Percentiles rank a stretch among this genome's conserved stretches.
Evolutionary conservation across 2,113 vertebrate genomes (phyloP).

Genomic region (Geococcyx californianus): DNA sequence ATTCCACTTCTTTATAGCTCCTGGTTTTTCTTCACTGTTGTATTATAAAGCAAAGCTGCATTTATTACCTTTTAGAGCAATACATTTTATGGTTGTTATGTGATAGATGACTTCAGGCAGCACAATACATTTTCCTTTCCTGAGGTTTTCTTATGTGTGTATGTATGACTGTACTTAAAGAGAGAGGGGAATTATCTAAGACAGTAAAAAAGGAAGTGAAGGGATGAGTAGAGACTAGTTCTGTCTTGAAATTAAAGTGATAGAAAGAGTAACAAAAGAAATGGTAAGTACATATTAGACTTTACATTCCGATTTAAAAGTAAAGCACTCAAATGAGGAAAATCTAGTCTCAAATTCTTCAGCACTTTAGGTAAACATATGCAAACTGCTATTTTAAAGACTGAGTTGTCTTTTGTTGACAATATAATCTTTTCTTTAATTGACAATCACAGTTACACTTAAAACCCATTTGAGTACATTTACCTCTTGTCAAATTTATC

Average conservation of each 20-base stretch:
- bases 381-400: constrained; percentile 34
- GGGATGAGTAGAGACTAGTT: neutral
- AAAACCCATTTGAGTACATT: neutral
- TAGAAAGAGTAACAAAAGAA: neutral
- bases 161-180: neutral
- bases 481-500: constrained; percentile 8
- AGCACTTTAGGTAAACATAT: constrained; percentile 23
- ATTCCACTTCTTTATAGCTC: neutral
- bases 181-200: neutral
- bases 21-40: neutral
- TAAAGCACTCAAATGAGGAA: constrained; percentile 26
- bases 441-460: constrained; percentile 34
- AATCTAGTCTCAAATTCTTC: neutral
- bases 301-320: neutral
- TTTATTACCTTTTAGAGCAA: constrained; percentile 10
- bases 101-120: neutral
- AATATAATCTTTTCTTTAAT: constrained; percentile 34
- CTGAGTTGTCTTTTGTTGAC: constrained; percentile 35
- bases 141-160: neutral
- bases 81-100: neutral
- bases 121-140: neutral
- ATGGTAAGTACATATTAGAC: constrained; percentile 29
- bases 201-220: neutral
- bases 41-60: constrained; percentile 2
- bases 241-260: neutral